Evolutionary conservation across 2,888 invertebrate species (phyloP).

Genomic region (Rugalucina vietnamica): DNA sequence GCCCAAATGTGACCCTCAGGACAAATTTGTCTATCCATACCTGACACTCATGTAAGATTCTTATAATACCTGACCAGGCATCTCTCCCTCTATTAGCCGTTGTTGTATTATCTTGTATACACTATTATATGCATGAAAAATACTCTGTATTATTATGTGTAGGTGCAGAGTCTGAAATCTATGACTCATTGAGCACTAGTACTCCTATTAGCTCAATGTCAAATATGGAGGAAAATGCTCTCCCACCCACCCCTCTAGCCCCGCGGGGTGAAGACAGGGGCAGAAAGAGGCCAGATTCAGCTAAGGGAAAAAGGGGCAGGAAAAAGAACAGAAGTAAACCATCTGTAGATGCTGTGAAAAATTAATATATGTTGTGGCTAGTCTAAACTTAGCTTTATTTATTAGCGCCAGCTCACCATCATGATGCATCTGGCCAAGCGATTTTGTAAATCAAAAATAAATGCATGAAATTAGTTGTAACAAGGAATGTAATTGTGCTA

Average conservation of each 20-base stretch:
- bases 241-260: constrained; percentile 11
- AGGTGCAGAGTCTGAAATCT: constrained; percentile 50
- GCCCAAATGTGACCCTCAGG: too few species aligned
- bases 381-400: too few species aligned
- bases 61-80: too few species aligned
- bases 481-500: too few species aligned
- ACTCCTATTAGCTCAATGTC: not conserved
- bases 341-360: too few species aligned
- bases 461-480: too few species aligned
- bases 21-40: too few species aligned
- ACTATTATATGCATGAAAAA: not conserved
- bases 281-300: constrained; percentile 8
- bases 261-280: not conserved
- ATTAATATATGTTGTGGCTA: too few species aligned
- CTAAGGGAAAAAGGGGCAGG: constrained; percentile 52
- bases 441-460: too few species aligned
- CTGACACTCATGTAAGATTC: too few species aligned
- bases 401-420: too few species aligned
- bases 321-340: constrained; percentile 27
- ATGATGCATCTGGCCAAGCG: too few species aligned
- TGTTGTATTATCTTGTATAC: not conserved
- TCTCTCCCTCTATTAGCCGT: not conserved
- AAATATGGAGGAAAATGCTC: not conserved
- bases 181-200: constrained; percentile 1
- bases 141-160: not conserved